Percentiles rank a stretch among this genome's conserved stretches.
These are phyloP conservation scores for Crenuchus spilurus DNA, from an alignment of 2,797 vertebrate species.

Conservation along the genomic window DNA sequence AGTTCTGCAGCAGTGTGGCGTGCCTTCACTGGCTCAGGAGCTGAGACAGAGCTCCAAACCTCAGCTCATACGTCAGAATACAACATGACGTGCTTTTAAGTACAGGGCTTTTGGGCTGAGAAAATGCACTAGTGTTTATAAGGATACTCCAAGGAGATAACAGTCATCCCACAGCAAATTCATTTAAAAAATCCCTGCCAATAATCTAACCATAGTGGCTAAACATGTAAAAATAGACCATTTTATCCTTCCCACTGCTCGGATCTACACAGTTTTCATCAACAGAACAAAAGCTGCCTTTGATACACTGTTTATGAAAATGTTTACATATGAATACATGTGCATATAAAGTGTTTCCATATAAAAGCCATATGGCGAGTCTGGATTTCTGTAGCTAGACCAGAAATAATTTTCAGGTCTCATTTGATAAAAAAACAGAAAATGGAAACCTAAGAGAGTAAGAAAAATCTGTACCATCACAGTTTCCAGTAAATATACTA, in stretches of 20 bases:
- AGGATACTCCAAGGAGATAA: neutral
- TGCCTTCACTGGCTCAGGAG: conserved; percentile 37
- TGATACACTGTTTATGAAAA: neutral
- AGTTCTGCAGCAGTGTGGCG: conserved; percentile 17
- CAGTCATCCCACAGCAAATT: neutral
- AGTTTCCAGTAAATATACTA: no score
- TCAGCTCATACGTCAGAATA: neutral
- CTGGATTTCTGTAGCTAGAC: no score
- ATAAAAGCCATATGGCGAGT: no score
- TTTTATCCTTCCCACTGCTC: neutral
- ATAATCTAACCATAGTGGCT: neutral
- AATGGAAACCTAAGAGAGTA: no score
- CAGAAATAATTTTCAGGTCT: no score
- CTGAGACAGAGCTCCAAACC: neutral
- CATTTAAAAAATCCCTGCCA: neutral
- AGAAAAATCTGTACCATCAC: no score
- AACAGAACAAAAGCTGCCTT: neutral
- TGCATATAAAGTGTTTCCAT: neutral
- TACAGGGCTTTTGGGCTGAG: neutral
- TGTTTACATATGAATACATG: neutral
- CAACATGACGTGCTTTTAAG: neutral
- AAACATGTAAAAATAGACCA: neutral
- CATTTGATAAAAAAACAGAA: no score
- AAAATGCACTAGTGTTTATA: neutral
- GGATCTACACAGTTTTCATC: neutral